A percentile compares a stretch with the other conserved stretches of the same genome.
Conservation (phyloP, 2,888 invertebrate species). For the Drosophila nr. medialis region DNA sequence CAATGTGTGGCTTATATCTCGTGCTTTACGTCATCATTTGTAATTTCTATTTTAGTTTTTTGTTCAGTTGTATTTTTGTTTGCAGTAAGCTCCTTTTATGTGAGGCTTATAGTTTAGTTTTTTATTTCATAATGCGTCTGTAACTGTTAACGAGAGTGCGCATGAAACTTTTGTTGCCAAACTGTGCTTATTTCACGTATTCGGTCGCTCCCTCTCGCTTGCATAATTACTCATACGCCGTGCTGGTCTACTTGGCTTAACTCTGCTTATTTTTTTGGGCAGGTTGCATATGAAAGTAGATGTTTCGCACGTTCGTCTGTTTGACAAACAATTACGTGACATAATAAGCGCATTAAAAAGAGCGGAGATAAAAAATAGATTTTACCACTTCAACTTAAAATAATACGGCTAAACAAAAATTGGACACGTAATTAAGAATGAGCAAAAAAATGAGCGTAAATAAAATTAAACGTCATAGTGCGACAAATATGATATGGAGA, state of each 20-base stretch:
- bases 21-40: not conserved
- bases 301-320: constrained; percentile 65
- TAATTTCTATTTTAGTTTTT: not conserved
- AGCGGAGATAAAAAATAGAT: constrained; percentile 16
- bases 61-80: not conserved
- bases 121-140: not conserved
- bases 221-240: constrained; percentile 40
- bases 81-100: not conserved
- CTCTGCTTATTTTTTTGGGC: constrained; percentile 10
- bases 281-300: constrained; percentile 26
- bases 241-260: constrained; percentile 8
- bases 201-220: constrained; percentile 11
- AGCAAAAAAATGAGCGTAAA: constrained; percentile 9
- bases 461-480: constrained; percentile 15
- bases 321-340: constrained; percentile 67
- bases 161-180: constrained; percentile 37
- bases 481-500: not conserved
- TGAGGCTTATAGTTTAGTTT: not conserved
- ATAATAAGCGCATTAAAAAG: constrained; percentile 48
- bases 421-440: constrained; percentile 44
- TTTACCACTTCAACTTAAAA: not conserved
- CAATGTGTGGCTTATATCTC: not conserved
- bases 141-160: not conserved
- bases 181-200: constrained; percentile 26
- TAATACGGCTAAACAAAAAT: constrained; percentile 16